Percentiles rank a stretch among this genome's conserved stretches.
Conservation (phyloP, 2,888 invertebrate species). For the Drosophila demipolita region DNA sequence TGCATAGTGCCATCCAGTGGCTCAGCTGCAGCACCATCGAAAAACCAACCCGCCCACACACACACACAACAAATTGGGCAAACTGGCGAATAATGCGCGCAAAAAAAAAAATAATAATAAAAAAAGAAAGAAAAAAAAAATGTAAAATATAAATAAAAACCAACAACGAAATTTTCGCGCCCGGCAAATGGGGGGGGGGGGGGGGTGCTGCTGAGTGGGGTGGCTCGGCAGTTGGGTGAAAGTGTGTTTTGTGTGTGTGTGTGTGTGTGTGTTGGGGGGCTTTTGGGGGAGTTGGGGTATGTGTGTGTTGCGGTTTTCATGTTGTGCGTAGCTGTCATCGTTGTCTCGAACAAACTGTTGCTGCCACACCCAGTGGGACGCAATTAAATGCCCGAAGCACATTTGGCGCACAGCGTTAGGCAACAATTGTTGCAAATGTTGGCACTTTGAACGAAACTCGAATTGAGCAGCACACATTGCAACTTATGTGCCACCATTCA, state of each 20-base stretch:
- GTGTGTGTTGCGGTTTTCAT: constrained; percentile 58
- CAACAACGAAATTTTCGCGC: constrained; percentile 43
- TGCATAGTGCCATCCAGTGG: constrained; percentile 1
- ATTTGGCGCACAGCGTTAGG: background rate
- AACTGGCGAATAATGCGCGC: constrained; percentile 34
- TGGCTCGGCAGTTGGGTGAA: constrained; percentile 2
- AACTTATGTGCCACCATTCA: background rate
- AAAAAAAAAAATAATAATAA: constrained; percentile 37
- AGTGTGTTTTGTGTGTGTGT: constrained; percentile 5
- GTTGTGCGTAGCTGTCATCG: constrained; percentile 53
- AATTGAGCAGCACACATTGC: background rate
- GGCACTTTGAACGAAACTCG: background rate
- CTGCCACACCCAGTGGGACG: constrained; percentile 49
- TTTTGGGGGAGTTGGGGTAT: constrained; percentile 7
- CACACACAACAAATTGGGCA: constrained; percentile 30
- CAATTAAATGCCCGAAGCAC: background rate
- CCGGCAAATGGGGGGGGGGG: constrained; percentile 10
- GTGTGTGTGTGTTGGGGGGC: background rate
- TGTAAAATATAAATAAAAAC: constrained; percentile 18
- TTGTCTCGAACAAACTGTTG: constrained; percentile 70
- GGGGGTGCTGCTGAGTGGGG: constrained; percentile 9
- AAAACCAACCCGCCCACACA: constrained; percentile 14
- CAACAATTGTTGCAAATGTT: background rate
- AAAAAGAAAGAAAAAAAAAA: background rate
- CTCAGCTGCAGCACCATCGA: background rate